A percentile compares a stretch with the other conserved stretches of the same genome.
phyloP scores from a whole-genome alignment of 2,888 invertebrate species.

The Micropterix aruncella region DNA sequence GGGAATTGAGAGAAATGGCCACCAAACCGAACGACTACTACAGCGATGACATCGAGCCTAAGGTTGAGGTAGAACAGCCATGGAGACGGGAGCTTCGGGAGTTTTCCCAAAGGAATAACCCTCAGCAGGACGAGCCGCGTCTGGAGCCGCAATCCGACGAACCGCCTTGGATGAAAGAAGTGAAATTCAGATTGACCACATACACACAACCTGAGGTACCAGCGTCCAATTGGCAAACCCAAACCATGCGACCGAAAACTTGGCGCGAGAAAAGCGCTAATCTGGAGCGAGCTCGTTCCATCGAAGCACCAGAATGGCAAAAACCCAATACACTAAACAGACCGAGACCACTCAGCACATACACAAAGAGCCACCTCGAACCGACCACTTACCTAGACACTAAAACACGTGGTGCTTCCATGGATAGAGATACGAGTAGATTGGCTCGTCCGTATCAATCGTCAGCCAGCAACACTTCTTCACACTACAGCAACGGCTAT shows the following conservation, averaged over 20 bases:
- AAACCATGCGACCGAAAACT: slow-evolving; percentile 30
- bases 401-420: slow-evolving; percentile 29
- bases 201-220: slow-evolving; percentile 23
- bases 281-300: slow-evolving; percentile 20
- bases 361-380: slow-evolving; percentile 19
- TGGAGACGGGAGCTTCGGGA: slow-evolving; percentile 37
- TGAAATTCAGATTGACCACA: slow-evolving; percentile 19
- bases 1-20: slow-evolving; percentile 11
- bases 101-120: slow-evolving; percentile 27
- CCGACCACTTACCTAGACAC: slow-evolving; percentile 18
- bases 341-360: slow-evolving; percentile 26
- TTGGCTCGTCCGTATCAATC: slow-evolving; percentile 19
- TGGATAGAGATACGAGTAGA: slow-evolving; percentile 26
- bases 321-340: slow-evolving; percentile 31
- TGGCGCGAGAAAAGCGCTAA: slow-evolving; percentile 35
- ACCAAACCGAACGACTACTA: slow-evolving; percentile 28
- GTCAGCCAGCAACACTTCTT: slow-evolving; percentile 14
- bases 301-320: slow-evolving; percentile 28
- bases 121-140: slow-evolving; percentile 3
- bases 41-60: slow-evolving; percentile 30
- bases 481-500: slow-evolving; percentile 9
- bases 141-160: slow-evolving; percentile 14
- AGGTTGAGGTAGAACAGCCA: slow-evolving; percentile 27
- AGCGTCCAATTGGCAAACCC: slow-evolving; percentile 27
- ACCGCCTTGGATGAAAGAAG: slow-evolving; percentile 31